Base-by-base conservation (phyloP, 2,797 vertebrate genomes). In the Pseudotriccus pelzelni region DNA sequence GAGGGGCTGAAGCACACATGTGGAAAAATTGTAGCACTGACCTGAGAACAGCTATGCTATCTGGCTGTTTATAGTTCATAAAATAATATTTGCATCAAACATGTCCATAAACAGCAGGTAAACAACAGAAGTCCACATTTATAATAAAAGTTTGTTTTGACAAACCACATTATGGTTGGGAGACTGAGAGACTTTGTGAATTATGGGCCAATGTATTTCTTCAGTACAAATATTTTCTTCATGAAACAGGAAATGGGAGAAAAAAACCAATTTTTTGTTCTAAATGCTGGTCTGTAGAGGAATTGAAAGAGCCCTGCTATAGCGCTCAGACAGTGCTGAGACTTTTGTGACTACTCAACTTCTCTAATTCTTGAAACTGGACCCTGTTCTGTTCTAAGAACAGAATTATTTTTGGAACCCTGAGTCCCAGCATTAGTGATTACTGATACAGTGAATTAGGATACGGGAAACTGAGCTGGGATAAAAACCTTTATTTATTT, bases 221-320 rank as follows among this genome's bases (percentile, higher is more conserved):
- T 62, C 43, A 58, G 32, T 53, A 59, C 14, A 37, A 27, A n/a
- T 62, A 46, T 22, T 66, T 9, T 63, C 49, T 69, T 46, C 30
- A 73, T 36, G 23, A 76, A 93, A 76, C 18, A 80, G 73, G 50
- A 86, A 87, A 64, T 18, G 30, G 19, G 27, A 80, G 27, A 80
- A 14, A 44, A 41, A 15, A 80, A 80, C 44, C 49, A 6, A 24
- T 15, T 32, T 32, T 30, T 59, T 59, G 23, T 64, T 87, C 49
- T 93, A 14, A 49, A 39, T 49, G 24, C 18, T 83, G 27, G 5
- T 44, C 14, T 68, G 7, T 32, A 84, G 76, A 78, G 95, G 89
- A 95, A 94, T 80, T 75, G 91, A 96, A 88, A 96, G 78, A 83
- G 9, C 34, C 49, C 41, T 89, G 30, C 49, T 60, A 43, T 32